A percentile compares a stretch with the other conserved stretches of the same genome.
Conservation (phyloP, 2,113 vertebrate species). For the Pipa parva region DNA sequence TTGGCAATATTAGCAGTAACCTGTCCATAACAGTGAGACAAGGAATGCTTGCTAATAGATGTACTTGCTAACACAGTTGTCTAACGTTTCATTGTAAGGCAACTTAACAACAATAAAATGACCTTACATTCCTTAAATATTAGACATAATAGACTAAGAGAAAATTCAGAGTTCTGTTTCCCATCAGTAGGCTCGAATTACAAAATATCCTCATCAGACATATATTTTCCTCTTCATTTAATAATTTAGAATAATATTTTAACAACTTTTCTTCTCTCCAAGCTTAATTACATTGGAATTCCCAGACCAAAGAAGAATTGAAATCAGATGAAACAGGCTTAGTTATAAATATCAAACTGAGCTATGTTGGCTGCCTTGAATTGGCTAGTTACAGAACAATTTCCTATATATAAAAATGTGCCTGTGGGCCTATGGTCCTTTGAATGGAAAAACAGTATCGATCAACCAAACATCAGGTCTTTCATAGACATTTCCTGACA, state of each 20-base stretch:
- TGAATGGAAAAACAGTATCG: neutral
- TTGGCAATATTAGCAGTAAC: too few species aligned
- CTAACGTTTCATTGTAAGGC: too few species aligned
- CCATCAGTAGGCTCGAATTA: neutral
- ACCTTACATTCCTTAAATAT: too few species aligned
- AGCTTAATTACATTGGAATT: neutral
- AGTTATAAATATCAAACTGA: constrained; percentile 5
- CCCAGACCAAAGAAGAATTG: neutral
- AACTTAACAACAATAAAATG: too few species aligned
- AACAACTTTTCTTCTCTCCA: neutral
- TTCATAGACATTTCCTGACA: neutral
- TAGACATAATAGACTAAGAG: too few species aligned
- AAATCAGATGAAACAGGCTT: constrained; percentile 4
- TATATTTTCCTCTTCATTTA: neutral
- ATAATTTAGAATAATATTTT: constrained; percentile 10
- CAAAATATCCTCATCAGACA: neutral
- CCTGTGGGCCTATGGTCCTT: neutral
- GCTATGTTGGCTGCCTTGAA: neutral
- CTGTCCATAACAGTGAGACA: too few species aligned
- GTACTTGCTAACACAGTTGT: too few species aligned
- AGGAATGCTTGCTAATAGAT: too few species aligned
- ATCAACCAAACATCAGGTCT: neutral
- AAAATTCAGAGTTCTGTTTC: constrained; percentile 7
- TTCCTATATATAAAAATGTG: constrained; percentile 17
- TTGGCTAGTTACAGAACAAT: constrained; percentile 8